These are phyloP conservation scores for Parnassius glacialis DNA, from an alignment of 2,888 invertebrate genomes.

Conservation along the genomic window DNA sequence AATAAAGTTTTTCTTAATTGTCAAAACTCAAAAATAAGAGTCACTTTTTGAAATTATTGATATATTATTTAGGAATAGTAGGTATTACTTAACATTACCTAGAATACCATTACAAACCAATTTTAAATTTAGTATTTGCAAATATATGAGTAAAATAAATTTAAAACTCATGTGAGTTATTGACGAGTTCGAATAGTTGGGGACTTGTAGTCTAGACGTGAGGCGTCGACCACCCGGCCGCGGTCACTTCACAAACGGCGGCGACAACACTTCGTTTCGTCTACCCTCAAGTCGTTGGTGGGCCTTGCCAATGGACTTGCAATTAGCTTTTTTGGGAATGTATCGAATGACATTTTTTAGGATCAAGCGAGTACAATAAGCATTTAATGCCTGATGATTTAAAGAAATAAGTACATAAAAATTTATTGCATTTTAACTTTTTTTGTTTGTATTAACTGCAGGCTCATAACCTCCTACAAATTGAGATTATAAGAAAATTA, in stretches of 20 bases:
- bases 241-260: conserved; percentile 25
- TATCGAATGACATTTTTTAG: conserved; percentile 17
- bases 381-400: neutral
- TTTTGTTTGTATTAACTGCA: too few relatives aligned
- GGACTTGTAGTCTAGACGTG: conserved; percentile 45
- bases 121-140: too few relatives aligned
- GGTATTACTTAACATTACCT: too few relatives aligned
- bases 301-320: conserved; percentile 21
- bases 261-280: conserved; percentile 25
- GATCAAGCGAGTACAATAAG: neutral
- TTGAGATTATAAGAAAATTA: too few relatives aligned
- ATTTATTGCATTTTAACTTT: too few relatives aligned
- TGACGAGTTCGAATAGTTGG: conserved; percentile 30
- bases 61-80: neutral
- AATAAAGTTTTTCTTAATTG: too few relatives aligned
- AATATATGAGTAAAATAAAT: too few relatives aligned
- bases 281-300: conserved; percentile 22
- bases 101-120: too few relatives aligned
- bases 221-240: conserved; percentile 37
- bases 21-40: too few relatives aligned
- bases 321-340: conserved; percentile 26
- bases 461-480: too few relatives aligned
- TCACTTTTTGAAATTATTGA: too few relatives aligned
- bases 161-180: neutral
- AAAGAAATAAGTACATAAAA: too few relatives aligned